Evolutionary conservation across 1,140 invertebrate species (phyloP).

Genomic region (Sarcophaga peregrina): DNA sequence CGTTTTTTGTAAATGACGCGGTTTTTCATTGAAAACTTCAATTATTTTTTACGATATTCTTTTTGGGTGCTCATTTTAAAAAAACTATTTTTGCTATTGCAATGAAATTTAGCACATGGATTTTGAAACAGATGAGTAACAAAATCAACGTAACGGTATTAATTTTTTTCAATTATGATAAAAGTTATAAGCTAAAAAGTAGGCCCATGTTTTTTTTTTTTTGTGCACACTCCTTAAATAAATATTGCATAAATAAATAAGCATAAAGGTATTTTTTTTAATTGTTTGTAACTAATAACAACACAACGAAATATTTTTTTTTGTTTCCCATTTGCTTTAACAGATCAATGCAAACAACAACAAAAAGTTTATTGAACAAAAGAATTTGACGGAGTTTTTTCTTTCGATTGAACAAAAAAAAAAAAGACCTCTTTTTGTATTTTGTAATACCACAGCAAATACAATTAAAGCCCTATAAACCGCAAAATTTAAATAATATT

Average conservation of each 20-base stretch:
- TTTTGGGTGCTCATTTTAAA: too few relatives aligned
- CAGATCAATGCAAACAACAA: neutral
- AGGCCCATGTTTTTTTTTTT: neutral
- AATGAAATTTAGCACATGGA: too few relatives aligned
- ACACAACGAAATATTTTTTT: neutral
- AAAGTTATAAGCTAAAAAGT: too few relatives aligned
- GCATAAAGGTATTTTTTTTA: too few relatives aligned
- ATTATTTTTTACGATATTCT: too few relatives aligned
- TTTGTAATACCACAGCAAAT: slow-evolving; percentile 15
- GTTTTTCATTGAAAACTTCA: too few relatives aligned
- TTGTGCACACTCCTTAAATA: neutral
- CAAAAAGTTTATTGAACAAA: too few relatives aligned
- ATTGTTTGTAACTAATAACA: neutral
- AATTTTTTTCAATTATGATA: too few relatives aligned
- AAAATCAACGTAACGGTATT: too few relatives aligned
- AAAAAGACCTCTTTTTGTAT: neutral
- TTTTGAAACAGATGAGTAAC: too few relatives aligned
- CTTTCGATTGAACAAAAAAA: neutral
- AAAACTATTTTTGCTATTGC: too few relatives aligned
- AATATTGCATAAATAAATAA: neutral
- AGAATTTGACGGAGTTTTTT: neutral
- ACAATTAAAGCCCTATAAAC: slow-evolving; percentile 24
- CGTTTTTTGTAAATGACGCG: too few relatives aligned
- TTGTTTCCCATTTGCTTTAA: neutral
- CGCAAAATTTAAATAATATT: slow-evolving; percentile 19